Evolutionary conservation across 2,888 invertebrate genomes (phyloP).

Genomic region (Chromoteleia sp.): DNA sequence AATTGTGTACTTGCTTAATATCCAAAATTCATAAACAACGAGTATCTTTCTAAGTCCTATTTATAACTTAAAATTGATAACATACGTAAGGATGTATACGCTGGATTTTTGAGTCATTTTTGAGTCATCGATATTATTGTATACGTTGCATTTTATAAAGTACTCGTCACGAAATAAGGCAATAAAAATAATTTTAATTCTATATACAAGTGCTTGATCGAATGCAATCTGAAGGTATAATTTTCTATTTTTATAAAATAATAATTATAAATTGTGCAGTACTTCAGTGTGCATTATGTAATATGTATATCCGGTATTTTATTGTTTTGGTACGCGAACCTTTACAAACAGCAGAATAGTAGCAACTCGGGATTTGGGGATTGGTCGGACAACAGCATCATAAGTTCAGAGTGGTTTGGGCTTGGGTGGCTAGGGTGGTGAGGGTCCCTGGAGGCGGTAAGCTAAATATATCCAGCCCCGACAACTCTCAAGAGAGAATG

Average conservation of each 20-base stretch:
- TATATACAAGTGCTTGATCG: too few relatives aligned
- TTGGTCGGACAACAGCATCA: conserved; percentile 83
- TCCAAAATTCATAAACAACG: too few relatives aligned
- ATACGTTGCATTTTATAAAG: too few relatives aligned
- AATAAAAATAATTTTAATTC: too few relatives aligned
- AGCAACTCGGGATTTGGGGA: conserved; percentile 77
- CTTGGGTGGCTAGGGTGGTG: conserved; percentile 78
- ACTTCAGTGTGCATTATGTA: conserved; percentile 39
- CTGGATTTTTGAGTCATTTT: too few relatives aligned
- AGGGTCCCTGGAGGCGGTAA: conserved; percentile 83
- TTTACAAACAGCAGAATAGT: conserved; percentile 72
- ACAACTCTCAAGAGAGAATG: conserved; percentile 83
- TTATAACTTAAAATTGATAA: too few relatives aligned
- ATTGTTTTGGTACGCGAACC: conserved; percentile 68
- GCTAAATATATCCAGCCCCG: conserved; percentile 84
- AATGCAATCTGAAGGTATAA: neutral
- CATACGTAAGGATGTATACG: too few relatives aligned
- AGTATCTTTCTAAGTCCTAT: too few relatives aligned
- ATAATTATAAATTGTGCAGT: conserved; percentile 38
- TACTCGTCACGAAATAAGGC: too few relatives aligned
- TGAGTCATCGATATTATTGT: too few relatives aligned
- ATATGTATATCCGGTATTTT: conserved; percentile 61
- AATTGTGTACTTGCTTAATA: too few relatives aligned
- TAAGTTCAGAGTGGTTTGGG: conserved; percentile 82
- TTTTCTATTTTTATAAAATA: neutral